Conservation (phyloP, 1,140 invertebrate genomes). For the Ephestia elutella region DNA sequence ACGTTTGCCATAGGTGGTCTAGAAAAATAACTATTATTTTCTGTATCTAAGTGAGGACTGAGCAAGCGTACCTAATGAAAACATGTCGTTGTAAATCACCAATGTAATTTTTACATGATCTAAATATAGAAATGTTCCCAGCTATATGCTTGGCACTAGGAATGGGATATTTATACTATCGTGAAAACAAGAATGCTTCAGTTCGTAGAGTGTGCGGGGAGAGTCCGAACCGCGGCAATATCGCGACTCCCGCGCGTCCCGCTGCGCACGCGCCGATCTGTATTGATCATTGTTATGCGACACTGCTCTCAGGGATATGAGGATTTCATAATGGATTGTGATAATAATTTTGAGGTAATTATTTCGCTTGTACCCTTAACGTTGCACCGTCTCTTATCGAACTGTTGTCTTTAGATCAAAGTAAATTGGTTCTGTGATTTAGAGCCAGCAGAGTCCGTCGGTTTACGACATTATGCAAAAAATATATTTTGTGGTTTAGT, state of each 20-base stretch:
- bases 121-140: conserved; percentile 39
- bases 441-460: no score
- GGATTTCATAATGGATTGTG: conserved; percentile 59
- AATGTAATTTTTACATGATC: neutral
- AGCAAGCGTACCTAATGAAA: neutral
- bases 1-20: no score
- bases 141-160: conserved; percentile 43
- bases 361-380: neutral
- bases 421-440: no score
- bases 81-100: neutral
- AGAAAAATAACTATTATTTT: no score
- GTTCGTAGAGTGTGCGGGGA: conserved; percentile 32
- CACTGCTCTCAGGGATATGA: conserved; percentile 47
- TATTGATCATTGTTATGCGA: conserved; percentile 40
- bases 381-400: no score
- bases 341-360: conserved; percentile 61
- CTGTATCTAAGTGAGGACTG: neutral
- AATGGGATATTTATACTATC: conserved; percentile 57
- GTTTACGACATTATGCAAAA: no score
- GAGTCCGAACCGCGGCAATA: conserved; percentile 21
- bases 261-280: conserved; percentile 11
- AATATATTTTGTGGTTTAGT: no score
- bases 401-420: no score
- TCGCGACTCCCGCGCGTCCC: conserved; percentile 18
- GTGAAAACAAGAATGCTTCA: conserved; percentile 49